phyloP scores from a whole-genome alignment of 2,888 invertebrate genomes.

The Tetragonisca angustula region DNA sequence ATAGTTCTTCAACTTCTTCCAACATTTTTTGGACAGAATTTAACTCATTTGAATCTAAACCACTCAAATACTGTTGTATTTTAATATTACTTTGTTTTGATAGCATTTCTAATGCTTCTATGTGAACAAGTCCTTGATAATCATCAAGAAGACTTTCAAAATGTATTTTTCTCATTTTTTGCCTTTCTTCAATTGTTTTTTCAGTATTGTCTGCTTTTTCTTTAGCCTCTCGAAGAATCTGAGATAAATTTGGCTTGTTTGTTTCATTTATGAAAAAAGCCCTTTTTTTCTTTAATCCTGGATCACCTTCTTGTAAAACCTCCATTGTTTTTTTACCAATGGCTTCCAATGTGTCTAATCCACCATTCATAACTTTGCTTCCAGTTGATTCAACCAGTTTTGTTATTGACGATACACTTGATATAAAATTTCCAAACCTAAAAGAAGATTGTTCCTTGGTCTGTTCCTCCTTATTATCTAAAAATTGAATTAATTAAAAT shows the following conservation, averaged over 20 bases:
- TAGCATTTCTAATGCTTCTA: conserved; percentile 96
- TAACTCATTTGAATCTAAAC: conserved; percentile 86
- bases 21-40: conserved; percentile 90
- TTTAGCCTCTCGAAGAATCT: conserved; percentile 90
- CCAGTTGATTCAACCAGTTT: conserved; percentile 90
- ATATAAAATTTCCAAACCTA: conserved; percentile 87
- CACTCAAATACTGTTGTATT: conserved; percentile 87
- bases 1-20: conserved; percentile 91
- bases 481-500: conserved; percentile 30
- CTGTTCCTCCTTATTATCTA: conserved; percentile 57
- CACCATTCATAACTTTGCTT: conserved; percentile 90
- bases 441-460: conserved; percentile 82
- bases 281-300: conserved; percentile 92
- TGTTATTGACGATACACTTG: conserved; percentile 87
- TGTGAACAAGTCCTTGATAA: conserved; percentile 93
- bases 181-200: conserved; percentile 83
- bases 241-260: conserved; percentile 88
- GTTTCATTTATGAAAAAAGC: conserved; percentile 87
- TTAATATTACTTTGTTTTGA: conserved; percentile 92
- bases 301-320: conserved; percentile 96
- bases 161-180: conserved; percentile 86
- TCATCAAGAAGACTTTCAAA: conserved; percentile 94
- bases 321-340: conserved; percentile 98
- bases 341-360: conserved; percentile 94
- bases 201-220: conserved; percentile 88